Percentiles rank a stretch among this genome's conserved stretches.
These are phyloP conservation scores for Lordiphosa clarofinis DNA, from an alignment of 1,140 invertebrate genomes.

Conservation along the genomic window DNA sequence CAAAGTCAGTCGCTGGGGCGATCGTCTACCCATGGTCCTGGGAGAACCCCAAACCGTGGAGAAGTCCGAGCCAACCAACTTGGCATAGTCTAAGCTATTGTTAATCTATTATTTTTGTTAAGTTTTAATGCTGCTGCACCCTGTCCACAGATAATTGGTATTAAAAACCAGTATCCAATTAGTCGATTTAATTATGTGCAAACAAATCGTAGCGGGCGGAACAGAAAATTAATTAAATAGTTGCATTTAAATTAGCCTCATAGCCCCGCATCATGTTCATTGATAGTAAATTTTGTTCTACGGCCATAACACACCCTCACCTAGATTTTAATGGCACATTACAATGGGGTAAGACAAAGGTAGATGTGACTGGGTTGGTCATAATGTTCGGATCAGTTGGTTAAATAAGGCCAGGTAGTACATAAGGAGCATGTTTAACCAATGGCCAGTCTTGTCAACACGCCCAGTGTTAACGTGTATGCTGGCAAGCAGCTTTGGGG, in stretches of 20 bases:
- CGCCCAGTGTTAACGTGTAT: conserved; percentile 10
- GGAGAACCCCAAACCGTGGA: conserved; percentile 35
- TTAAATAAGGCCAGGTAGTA: conserved; percentile 34
- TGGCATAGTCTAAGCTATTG: conserved; percentile 32
- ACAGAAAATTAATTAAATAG: conserved; percentile 65
- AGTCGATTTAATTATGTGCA: conserved; percentile 66
- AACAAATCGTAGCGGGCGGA: conserved; percentile 61
- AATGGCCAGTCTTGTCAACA: conserved; percentile 29
- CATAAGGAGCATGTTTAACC: conserved; percentile 17
- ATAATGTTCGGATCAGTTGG: conserved; percentile 24
- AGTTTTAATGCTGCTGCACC: conserved; percentile 12
- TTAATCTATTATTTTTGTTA: conserved; percentile 21
- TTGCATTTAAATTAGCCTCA: conserved; percentile 58
- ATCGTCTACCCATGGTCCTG: conserved; percentile 84
- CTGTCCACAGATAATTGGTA: conserved; percentile 24
- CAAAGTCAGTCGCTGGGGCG: conserved; percentile 86
- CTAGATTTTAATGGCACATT: conserved; percentile 43
- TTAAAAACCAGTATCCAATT: conserved; percentile 53
- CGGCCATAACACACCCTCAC: conserved; percentile 52
- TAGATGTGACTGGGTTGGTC: conserved; percentile 35
- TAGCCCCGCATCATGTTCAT: conserved; percentile 37
- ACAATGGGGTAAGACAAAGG: conserved; percentile 30
- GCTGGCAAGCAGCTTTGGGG: not conserved
- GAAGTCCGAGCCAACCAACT: conserved; percentile 11
- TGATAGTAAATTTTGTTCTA: conserved; percentile 50